phyloP scores from a whole-genome alignment of 2,888 invertebrate genomes.

The Elmis aenea region DNA sequence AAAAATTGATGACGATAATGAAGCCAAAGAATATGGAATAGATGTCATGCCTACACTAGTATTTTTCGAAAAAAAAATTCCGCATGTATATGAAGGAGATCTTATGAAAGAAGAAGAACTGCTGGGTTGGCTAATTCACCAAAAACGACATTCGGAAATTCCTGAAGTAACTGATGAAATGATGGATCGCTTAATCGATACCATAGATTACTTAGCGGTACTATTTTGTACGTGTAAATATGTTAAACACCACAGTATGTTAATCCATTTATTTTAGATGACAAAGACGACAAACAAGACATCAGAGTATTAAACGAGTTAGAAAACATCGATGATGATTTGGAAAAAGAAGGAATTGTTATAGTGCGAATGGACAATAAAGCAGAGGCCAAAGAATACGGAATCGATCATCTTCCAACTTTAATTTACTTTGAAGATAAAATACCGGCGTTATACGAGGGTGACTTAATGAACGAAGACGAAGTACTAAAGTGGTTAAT shows the following conservation, averaged over 20 bases:
- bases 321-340: constrained; percentile 88
- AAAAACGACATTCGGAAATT: constrained; percentile 85
- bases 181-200: constrained; percentile 85
- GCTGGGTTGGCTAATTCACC: constrained; percentile 85
- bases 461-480: constrained; percentile 86
- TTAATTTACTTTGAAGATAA: constrained; percentile 87
- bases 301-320: constrained; percentile 81
- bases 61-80: constrained; percentile 60
- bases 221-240: constrained; percentile 74
- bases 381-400: constrained; percentile 85
- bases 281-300: constrained; percentile 86
- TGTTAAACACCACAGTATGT: background rate
- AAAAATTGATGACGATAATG: constrained; percentile 82
- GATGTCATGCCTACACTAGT: constrained; percentile 79
- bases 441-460: constrained; percentile 87
- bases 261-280: constrained; percentile 55
- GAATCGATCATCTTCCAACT: constrained; percentile 81
- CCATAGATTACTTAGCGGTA: constrained; percentile 76
- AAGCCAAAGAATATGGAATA: constrained; percentile 86
- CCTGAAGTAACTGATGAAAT: constrained; percentile 90
- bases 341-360: constrained; percentile 84
- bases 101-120: constrained; percentile 86
- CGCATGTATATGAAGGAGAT: constrained; percentile 60
- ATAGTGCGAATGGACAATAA: constrained; percentile 87
- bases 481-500: constrained; percentile 87